Base-by-base conservation (phyloP, 2,797 vertebrate species). In the Sebastes cheni region DNA sequence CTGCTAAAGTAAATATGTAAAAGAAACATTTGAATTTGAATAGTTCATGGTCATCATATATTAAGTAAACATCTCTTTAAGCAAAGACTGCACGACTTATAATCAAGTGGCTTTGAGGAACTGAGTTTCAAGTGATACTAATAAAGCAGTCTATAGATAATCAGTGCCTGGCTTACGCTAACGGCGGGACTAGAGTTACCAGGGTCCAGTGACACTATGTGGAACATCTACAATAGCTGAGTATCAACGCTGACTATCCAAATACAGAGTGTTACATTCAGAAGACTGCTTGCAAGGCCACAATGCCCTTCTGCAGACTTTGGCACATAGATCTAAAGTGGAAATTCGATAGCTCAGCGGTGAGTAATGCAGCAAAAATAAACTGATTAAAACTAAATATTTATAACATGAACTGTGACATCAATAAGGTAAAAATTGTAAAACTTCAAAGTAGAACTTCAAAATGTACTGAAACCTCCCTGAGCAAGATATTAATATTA, bases 291-390 rank as follows among this genome's bases (percentile, higher is more conserved):
- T 77, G 36, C 75, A 87, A 90, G 82, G 82, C 86, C 86, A 90
- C 84, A 89, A 75, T 88, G 90, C 80, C 89, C 87, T 89, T 91
- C 86, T 79, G 80, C 46, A 78, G 79, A 42, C 56, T 67, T 69
- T 80, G 81, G 68, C 83, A n/a, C 22, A 64, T 61, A 67, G 60
- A 77, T 91, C 85, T 83, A 65, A 88, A 75, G 10, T 80, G 56
- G 89, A 79, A 89, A 82, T 67, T 25, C 27, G 70, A 87, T 65
- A 73, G 78, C 65, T 74, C 34, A 65, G 83, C 10, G 8, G 64
- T 80, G 76, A 76, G 56, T 27, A 86, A 74, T 42, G 60, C 59
- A 77, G 42, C 75, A 72, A 77, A 90, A 87, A 90, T 89, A 88
- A 86, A 91, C 55, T 8, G 3, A 73, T 83, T 70, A 60, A 23